Base-by-base conservation (phyloP, 2,113 vertebrate species). In the Callithrix jacchus region DNA sequence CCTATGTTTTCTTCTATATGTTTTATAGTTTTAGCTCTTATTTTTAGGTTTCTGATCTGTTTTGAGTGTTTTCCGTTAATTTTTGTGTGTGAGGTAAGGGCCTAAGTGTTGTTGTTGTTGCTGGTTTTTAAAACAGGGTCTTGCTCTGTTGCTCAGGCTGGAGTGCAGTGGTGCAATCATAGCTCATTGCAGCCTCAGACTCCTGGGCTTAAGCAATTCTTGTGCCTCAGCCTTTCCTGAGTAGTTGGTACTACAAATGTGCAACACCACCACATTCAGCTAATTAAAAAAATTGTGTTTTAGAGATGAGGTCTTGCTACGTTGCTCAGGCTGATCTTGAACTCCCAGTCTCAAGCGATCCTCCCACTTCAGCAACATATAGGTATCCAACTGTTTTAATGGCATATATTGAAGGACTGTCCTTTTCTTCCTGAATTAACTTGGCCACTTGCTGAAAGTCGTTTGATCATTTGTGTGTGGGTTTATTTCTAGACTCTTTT, bases 401-500 rank as follows among this genome's bases (percentile, higher is more conserved):
- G 88, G 25, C 37, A 58, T 77, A 88, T 95, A 35, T 81, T 85
- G 42, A 47, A 91, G 87, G 76, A 82, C 49, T 89, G 37, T 73
- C 37, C 3, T 89, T 86, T 87, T 23, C 42, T 95, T n/a, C 64
- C 27, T 91, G 30, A 91, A 52, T 86, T 87, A 40, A 42, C 56
- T 82, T 68, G 68, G 21, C 20, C 37, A 27, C 11, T 89, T 92
- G 47, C 56, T 86, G 58, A 84, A 92, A 87, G 82, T 61, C 40
- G 27, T 90, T 87, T 56, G 76, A 87, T 40, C 52, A 68, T 81
- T 83, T 95, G 49, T 16, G 4, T 45, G 56, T 20, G 35, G 5
- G 30, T 61, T 94, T 89, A 66, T 91, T 81, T 86, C 10, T 79
- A 95, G 42, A 74, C 23, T 49, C 14, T 74, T 42, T 95, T 77